These are phyloP conservation scores for Syngnathus rostellatus DNA, from an alignment of 2,797 vertebrate species.

Conservation along the genomic window DNA sequence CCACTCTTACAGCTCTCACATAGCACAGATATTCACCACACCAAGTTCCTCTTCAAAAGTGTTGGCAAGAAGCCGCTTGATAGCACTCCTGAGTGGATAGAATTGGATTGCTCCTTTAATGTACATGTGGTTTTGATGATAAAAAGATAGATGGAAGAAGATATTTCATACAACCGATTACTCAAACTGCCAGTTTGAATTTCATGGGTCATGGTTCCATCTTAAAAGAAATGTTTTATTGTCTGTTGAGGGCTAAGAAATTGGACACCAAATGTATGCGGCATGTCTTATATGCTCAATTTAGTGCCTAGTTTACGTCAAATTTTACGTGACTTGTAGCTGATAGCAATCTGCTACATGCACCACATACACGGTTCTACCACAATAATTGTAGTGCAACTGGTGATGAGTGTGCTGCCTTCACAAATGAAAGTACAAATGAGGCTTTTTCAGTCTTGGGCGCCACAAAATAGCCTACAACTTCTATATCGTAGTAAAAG, in stretches of 20 bases:
- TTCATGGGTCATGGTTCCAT: neutral
- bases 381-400: neutral
- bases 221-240: neutral
- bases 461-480: neutral
- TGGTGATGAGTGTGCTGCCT: neutral
- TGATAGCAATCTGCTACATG: neutral
- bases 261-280: neutral
- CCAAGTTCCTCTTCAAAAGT: neutral
- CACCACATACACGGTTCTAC: neutral
- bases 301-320: neutral
- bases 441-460: neutral
- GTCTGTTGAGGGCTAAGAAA: neutral
- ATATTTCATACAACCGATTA: neutral
- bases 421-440: neutral
- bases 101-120: neutral
- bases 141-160: neutral
- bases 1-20: neutral
- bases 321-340: neutral
- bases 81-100: neutral
- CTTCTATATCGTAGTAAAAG: neutral
- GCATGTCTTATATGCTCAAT: neutral
- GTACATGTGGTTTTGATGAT: neutral
- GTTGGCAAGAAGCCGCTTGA: neutral
- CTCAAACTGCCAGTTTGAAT: neutral
- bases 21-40: neutral